Evolutionary conservation across 2,113 vertebrate genomes (phyloP).

Genomic region (Chaetops frenatus): DNA sequence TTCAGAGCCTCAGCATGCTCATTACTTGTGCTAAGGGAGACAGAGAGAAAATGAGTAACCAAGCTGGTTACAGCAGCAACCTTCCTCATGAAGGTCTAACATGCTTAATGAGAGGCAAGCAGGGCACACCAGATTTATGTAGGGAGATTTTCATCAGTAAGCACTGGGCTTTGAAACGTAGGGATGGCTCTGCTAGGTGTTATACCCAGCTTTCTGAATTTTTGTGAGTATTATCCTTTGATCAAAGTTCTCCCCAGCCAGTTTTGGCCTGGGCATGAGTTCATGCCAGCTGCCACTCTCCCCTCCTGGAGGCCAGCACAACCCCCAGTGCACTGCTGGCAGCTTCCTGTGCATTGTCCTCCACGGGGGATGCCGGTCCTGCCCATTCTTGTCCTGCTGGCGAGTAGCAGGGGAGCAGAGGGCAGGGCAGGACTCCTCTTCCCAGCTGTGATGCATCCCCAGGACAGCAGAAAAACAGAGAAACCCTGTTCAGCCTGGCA

Average conservation of each 20-base stretch:
- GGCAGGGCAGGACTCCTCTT: neutral
- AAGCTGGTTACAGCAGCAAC: neutral
- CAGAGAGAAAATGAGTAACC: neutral
- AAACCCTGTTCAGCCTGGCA: neutral
- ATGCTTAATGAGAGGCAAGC: neutral
- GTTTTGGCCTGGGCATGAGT: neutral
- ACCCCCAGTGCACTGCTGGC: neutral
- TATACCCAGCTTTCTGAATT: neutral
- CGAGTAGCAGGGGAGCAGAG: neutral
- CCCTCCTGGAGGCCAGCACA: neutral
- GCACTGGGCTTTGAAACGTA: neutral
- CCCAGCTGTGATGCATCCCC: neutral
- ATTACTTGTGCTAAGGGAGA: neutral
- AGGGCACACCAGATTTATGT: neutral
- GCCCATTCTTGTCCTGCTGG: neutral
- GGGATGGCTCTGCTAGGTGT: neutral
- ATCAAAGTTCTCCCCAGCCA: neutral
- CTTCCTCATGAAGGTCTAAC: neutral
- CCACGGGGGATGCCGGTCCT: fast-evolving
- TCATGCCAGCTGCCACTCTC: neutral
- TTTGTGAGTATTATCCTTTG: neutral
- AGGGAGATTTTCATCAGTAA: neutral
- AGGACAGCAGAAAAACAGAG: neutral
- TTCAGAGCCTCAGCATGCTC: neutral
- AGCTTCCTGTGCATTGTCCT: neutral